A percentile compares a stretch with the other conserved stretches of the same genome.
Evolutionary conservation across 2,797 vertebrate genomes (phyloP).

Genomic region (Orientallactaga sibirica): DNA sequence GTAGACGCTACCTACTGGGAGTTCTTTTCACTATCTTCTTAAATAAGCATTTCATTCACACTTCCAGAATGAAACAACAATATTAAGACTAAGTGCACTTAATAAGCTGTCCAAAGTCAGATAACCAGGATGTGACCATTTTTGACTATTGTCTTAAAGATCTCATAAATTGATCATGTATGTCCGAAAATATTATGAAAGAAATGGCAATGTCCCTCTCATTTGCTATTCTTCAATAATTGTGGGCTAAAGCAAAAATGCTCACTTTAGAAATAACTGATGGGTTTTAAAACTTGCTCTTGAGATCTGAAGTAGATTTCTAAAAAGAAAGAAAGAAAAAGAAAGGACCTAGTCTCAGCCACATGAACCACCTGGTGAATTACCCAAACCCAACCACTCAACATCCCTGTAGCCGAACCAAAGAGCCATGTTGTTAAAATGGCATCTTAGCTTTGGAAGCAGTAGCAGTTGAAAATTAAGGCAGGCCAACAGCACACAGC

Average conservation of each 20-base stretch:
- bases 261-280: constrained; percentile 65
- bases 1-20: background rate
- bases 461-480: constrained; percentile 43
- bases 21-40: constrained; percentile 20
- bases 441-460: constrained; percentile 29
- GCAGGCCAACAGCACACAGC: background rate
- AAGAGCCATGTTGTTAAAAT: constrained; percentile 5
- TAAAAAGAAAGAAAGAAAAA: background rate
- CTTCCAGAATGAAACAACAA: background rate
- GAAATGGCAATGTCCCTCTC: background rate
- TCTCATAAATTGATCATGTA: background rate
- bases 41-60: background rate
- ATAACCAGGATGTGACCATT: background rate
- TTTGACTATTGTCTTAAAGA: constrained; percentile 2
- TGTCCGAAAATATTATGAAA: constrained; percentile 43
- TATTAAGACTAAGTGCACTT: background rate
- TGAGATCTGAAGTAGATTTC: constrained; percentile 46
- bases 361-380: constrained; percentile 13
- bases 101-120: background rate
- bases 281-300: constrained; percentile 23
- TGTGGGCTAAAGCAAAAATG: constrained; percentile 39
- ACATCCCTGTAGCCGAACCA: background rate
- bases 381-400: constrained; percentile 28
- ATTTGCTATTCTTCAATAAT: background rate
- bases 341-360: background rate